phyloP scores from a whole-genome alignment of 2,888 invertebrate genomes.

The Chouioia cunea region DNA sequence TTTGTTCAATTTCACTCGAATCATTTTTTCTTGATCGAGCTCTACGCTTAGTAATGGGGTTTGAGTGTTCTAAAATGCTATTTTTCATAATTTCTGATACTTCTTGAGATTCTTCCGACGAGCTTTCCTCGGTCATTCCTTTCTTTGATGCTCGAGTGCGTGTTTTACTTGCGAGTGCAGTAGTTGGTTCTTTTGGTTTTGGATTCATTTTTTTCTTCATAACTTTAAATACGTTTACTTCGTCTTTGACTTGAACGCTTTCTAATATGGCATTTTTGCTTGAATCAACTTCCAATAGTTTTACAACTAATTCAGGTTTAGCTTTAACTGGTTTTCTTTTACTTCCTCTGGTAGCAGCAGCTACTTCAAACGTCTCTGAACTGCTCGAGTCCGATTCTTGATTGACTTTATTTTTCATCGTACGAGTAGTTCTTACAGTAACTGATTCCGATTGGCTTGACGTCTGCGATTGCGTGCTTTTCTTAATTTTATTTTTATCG shows the following conservation, averaged over 20 bases:
- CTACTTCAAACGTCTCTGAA: not conserved
- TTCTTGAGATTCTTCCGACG: slow-evolving; percentile 41
- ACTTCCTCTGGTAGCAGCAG: not conserved
- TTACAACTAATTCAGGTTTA: not conserved
- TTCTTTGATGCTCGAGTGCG: slow-evolving; percentile 7
- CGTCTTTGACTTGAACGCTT: too few species aligned
- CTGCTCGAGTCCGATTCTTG: not conserved
- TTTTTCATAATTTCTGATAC: slow-evolving; percentile 17
- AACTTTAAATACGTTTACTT: too few species aligned
- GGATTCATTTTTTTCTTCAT: slow-evolving; percentile 15
- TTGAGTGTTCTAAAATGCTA: not conserved
- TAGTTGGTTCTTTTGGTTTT: not conserved
- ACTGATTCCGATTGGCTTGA: too few species aligned
- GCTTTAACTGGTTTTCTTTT: not conserved
- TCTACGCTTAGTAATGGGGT: not conserved
- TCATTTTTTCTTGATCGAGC: not conserved
- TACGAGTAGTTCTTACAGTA: too few species aligned
- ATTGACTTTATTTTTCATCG: not conserved
- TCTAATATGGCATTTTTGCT: too few species aligned
- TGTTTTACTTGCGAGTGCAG: slow-evolving; percentile 11
- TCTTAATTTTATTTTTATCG: too few species aligned
- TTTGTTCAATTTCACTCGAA: not conserved
- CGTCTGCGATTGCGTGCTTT: too few species aligned
- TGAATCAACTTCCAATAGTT: not conserved
- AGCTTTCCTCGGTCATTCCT: not conserved